phyloP scores from a whole-genome alignment of 2,797 vertebrate genomes.

The Luscinia megarhynchos region DNA sequence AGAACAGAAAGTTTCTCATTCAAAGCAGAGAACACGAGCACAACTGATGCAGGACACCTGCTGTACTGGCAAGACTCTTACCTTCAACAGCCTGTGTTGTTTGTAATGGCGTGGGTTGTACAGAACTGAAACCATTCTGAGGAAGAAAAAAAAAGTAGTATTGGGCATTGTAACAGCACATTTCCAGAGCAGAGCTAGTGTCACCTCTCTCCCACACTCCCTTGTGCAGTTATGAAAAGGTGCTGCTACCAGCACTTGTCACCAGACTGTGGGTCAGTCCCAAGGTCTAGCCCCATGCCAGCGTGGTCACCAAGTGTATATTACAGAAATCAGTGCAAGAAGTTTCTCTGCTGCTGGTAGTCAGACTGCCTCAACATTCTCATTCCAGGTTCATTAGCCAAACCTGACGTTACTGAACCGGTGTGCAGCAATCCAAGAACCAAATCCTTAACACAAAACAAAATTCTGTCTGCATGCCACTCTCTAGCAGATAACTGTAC shows the following conservation, averaged over 20 bases:
- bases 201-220: neutral
- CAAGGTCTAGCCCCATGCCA: neutral
- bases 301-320: rapidly evolving
- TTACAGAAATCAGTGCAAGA: neutral
- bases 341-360: neutral
- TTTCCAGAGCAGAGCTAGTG: neutral
- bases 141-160: constrained; percentile 6
- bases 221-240: neutral
- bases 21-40: neutral
- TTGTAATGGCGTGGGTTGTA: constrained; percentile 88
- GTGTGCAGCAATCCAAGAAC: neutral
- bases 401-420: neutral
- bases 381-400: neutral
- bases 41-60: neutral
- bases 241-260: rapidly evolving
- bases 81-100: constrained; percentile 90
- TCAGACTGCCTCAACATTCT: neutral
- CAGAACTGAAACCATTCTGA: constrained; percentile 95
- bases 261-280: neutral
- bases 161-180: neutral
- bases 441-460: neutral
- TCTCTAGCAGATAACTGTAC: neutral
- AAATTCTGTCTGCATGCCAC: neutral
- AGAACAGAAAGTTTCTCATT: neutral
- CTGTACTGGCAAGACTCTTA: constrained; percentile 59